Evolutionary conservation across 2,888 invertebrate species (phyloP).

Genomic region (Nemapogon koenigi): DNA sequence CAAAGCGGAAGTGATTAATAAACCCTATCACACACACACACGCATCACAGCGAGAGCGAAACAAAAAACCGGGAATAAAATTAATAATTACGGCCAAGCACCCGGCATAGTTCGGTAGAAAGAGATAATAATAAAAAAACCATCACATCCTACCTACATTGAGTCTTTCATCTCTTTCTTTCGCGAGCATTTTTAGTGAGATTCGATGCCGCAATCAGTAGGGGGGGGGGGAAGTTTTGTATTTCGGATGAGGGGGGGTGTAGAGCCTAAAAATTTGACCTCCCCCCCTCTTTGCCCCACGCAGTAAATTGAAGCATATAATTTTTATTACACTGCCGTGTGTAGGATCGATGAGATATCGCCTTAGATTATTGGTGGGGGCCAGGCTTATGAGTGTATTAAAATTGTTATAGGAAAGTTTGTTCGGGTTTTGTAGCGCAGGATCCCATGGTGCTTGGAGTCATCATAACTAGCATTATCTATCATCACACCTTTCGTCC

Average conservation of each 20-base stretch:
- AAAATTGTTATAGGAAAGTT: too few relatives aligned
- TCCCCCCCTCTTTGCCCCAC: slow-evolving; percentile 24
- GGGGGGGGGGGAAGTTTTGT: slow-evolving; percentile 14
- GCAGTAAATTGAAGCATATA: slow-evolving; percentile 66
- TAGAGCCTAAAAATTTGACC: slow-evolving; percentile 37
- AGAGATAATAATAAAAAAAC: slow-evolving; percentile 57
- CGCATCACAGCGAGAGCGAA: slow-evolving; percentile 13
- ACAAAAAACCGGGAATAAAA: slow-evolving; percentile 26
- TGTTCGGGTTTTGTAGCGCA: too few relatives aligned
- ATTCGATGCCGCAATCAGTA: slow-evolving; percentile 62
- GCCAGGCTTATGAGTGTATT: neutral
- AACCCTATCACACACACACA: slow-evolving; percentile 10
- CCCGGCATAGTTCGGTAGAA: slow-evolving; percentile 48
- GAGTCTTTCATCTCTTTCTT: slow-evolving; percentile 20
- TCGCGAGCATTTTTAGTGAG: slow-evolving; percentile 49
- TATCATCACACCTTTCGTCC: too few relatives aligned
- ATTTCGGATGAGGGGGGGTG: slow-evolving; percentile 26
- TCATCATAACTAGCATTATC: too few relatives aligned
- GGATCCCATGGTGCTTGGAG: too few relatives aligned
- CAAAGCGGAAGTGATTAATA: too few relatives aligned
- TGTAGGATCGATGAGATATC: slow-evolving; percentile 20
- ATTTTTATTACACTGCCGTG: slow-evolving; percentile 63
- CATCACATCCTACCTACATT: slow-evolving; percentile 33
- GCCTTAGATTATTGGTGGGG: neutral
- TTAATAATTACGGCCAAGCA: slow-evolving; percentile 50